Base-by-base conservation (phyloP, 2,797 vertebrate species). In the Hapalemur alaotrensis region DNA sequence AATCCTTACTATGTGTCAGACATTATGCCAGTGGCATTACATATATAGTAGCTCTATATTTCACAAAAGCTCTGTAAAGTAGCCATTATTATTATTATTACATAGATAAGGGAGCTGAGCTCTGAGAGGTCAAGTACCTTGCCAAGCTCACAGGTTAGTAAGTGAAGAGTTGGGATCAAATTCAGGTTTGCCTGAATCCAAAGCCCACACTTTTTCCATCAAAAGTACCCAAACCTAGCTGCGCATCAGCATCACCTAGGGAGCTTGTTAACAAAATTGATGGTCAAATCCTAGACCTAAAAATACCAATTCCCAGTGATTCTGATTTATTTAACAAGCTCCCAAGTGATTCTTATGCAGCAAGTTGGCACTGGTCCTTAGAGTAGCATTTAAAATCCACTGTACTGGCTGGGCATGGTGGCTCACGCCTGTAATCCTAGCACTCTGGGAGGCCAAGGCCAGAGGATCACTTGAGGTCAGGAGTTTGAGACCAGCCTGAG, bases 261-360 rank as follows among this genome's bases (percentile, higher is more conserved):
- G 84, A 96, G 32, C 93, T 96, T 97, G 76, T 97, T 93, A 97
- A 93, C 72, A 95, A 96, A 96, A 88, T 28, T 91, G 63, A 97
- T 70, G 25, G 43, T 78, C 84, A 93, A 92, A 96, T 88, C 38
- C 43, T 72, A 96, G 54, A 95, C 57, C 76, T 96, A 97, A 95
- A 96, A 97, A 95, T 91, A 96, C 43, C 87, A 95, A 96, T 91
- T 96, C 95, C 67, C 95, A 86, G 61, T 88, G 81, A 96, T 69
- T 93, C 65, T 95, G 87, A 88, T 72, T 93, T 84, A 93, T 94
- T 95, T 93, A 97, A 97, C 78, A 97, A 97, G 92, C 63, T 95
- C 89, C 85, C 84, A 91, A 25, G 43, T 95, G 92, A 95, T 63
- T 88, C 43, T 87, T 43, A 76, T 2, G 28, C 32, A 89, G 92